These are phyloP conservation scores for Syrista parreyssii DNA, from an alignment of 2,888 invertebrate genomes.

Conservation along the genomic window DNA sequence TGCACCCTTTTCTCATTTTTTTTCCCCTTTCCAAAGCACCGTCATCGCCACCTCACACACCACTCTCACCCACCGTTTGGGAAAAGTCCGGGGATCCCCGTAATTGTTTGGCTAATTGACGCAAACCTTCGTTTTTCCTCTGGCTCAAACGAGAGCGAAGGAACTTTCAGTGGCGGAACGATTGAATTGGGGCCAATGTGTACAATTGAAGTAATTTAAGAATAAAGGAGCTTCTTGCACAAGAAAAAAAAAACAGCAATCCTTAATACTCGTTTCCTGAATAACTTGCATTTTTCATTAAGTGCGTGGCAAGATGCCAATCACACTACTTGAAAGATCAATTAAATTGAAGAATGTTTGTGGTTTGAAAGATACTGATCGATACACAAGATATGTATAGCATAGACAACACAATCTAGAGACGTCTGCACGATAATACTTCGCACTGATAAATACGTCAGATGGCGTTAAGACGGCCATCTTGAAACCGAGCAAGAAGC, in stretches of 20 bases:
- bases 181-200: not conserved
- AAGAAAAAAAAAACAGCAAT: not conserved
- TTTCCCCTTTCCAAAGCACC: not conserved
- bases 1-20: not conserved
- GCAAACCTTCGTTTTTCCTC: not conserved
- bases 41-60: not conserved
- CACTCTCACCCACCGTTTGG: not conserved
- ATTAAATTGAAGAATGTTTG: not conserved
- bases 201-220: not conserved
- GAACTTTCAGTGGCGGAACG: not conserved
- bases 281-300: not conserved
- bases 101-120: not conserved
- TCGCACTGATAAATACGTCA: not conserved
- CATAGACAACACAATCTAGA: not conserved
- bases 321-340: not conserved
- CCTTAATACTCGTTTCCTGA: not conserved
- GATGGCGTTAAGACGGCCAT: not conserved
- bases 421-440: not conserved
- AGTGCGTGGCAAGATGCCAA: not conserved
- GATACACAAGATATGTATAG: not conserved
- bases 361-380: not conserved
- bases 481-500: conserved; percentile 2
- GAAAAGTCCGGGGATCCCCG: not conserved
- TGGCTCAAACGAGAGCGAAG: not conserved
- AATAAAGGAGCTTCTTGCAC: not conserved